Conservation (phyloP, 1,140 invertebrate species). For the Hetaerina americana region DNA sequence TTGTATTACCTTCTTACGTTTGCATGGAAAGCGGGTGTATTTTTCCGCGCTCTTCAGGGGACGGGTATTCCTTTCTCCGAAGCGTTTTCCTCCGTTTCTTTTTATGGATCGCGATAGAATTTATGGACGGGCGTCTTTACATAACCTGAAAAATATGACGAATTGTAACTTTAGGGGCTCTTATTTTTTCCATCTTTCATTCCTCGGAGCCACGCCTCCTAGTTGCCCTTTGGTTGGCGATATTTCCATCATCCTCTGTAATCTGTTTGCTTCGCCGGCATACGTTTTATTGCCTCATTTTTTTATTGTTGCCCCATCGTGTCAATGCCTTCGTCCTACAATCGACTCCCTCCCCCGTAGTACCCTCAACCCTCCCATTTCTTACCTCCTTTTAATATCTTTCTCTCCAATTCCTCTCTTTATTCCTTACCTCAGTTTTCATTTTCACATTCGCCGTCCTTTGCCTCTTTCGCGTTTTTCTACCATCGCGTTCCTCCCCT, state of each 20-base stretch:
- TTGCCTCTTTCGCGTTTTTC: background rate
- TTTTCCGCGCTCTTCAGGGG: too few species aligned
- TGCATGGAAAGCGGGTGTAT: too few species aligned
- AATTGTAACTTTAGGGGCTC: background rate
- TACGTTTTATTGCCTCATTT: background rate
- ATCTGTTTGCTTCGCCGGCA: background rate
- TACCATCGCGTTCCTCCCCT: background rate
- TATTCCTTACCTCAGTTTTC: too few species aligned
- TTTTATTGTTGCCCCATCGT: background rate
- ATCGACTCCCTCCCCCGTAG: background rate
- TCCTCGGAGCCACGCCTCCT: too few species aligned
- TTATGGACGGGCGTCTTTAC: background rate
- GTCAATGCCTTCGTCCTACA: background rate
- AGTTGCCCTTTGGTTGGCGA: too few species aligned
- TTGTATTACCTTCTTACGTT: too few species aligned
- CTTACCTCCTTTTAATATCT: background rate
- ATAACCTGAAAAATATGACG: background rate
- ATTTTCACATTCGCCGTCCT: too few species aligned
- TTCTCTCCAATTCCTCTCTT: too few species aligned
- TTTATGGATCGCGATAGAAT: background rate
- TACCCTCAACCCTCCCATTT: background rate
- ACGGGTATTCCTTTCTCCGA: too few species aligned
- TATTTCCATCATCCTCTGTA: too few species aligned
- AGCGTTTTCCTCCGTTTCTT: too few species aligned
- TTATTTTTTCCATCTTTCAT: too few species aligned